Evolutionary conservation across 2,797 vertebrate species (phyloP).

Genomic region (Halcyon chelicuti): DNA sequence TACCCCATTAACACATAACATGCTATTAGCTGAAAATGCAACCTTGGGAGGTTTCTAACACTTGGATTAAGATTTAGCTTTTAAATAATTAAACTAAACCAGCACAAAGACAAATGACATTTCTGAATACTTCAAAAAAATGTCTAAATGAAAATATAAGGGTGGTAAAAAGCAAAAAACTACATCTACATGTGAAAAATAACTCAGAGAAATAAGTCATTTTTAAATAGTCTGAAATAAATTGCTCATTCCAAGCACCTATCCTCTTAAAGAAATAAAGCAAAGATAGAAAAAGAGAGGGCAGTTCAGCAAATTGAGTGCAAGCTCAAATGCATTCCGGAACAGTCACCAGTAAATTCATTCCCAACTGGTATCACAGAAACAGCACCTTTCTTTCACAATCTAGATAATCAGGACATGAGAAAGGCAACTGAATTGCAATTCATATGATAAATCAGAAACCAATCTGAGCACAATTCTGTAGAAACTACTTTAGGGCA

Average conservation of each 20-base stretch:
- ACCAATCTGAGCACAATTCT: background rate
- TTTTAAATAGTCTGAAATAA: background rate
- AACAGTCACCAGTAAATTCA: background rate
- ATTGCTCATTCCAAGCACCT: background rate
- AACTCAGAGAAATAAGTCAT: background rate
- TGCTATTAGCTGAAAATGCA: constrained; percentile 45
- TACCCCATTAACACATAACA: constrained; percentile 4
- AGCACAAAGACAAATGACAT: constrained; percentile 3
- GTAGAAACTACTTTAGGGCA: background rate
- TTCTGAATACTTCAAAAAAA: background rate
- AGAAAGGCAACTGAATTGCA: background rate
- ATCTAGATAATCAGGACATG: background rate
- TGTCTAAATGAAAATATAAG: background rate
- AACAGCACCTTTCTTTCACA: background rate
- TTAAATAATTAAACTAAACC: constrained; percentile 40
- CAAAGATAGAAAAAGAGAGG: background rate
- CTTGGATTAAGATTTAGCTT: constrained; percentile 54
- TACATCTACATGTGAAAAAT: background rate
- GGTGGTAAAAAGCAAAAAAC: background rate
- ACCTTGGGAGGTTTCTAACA: background rate
- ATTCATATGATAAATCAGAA: background rate
- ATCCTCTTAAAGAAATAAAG: background rate
- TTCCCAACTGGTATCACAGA: background rate
- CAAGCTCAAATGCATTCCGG: background rate
- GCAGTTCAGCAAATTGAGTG: background rate